Evolutionary conservation across 2,113 vertebrate genomes (phyloP), one percentile per base, ranked within the genome.

Genomic region (Trematocara variabile): DNA sequence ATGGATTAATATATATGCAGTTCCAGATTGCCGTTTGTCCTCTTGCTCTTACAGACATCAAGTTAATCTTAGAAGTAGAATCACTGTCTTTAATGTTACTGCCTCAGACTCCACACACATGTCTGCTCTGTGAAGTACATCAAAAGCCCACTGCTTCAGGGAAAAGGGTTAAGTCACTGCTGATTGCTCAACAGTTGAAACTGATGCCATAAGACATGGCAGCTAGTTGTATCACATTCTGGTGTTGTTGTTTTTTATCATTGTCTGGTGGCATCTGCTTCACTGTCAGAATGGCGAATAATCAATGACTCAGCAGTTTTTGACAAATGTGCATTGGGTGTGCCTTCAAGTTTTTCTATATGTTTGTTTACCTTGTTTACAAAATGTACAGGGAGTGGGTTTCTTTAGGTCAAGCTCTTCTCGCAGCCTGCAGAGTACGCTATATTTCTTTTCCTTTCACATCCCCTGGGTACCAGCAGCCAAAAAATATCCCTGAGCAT

Each of bases 161-260:
- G 77, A 34, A 55, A 82, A 81, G 20, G 80, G 54, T 80, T 33
- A 80, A 79, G 89, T 85, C 87, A 55, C 65, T 25, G 60, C 13
- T 14, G 14, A 34, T 89, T 91, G 65, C 77, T 87, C 50, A 56
- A n/a, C 25, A 81, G 12, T 34, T 88, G 80, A 81, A 89, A 78
- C 39, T 90, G 58, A 89, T 86, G 56, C 56, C 44, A 54, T 2
- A 14, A 79, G 85, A 82, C 86, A 30, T 22, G 33, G 85, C n/a
- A 80, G 89, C 77, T 50, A 81, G 80, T 83, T 88, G 86, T 82
- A 80, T 87, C 77, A 79, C 54, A 84, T 58, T 73, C 68, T 79
- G 55, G 53, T 44, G 60, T 13, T 83, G 77, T 82, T 86, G 65
- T 90, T 86, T 39, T 75, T 75, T 83, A 33, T 91, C 50, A 20